Evolutionary conservation across 2,113 vertebrate species (phyloP), one percentile per base, ranked within the genome.

Genomic region (Bostrychus sinensis): DNA sequence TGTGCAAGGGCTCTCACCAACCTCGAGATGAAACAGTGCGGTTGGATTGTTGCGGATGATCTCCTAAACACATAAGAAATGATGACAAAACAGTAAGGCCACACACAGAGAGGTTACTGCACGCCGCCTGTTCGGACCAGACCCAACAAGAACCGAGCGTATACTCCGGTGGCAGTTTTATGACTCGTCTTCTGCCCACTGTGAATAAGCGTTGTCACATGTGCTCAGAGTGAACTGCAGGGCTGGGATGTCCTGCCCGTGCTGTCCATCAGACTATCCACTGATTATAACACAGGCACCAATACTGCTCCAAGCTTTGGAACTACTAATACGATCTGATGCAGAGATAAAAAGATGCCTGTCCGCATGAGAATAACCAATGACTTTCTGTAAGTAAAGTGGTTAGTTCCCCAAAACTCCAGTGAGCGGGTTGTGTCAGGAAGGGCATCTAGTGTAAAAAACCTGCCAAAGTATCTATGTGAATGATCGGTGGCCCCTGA

Each of bases 81-180:
- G 64, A 88, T 90, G 89, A 92, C 86, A 91, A 91, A 89, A 89
- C 87, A 91, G 80, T 67, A 51, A 77, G 88, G 86, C 87, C 91
- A 92, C 91, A 91, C 90, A 91, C 88, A 41, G 80, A 86, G 85
- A 83, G 32, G 81, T 67, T 70, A 78, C 78, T 74, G 86, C 23
- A 71, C 64, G 66, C 61, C 54, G 80, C 75, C 81, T 78, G 62
- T 50, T 43, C 69, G 81, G 71, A 62, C 72, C 72, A 78, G 78
- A 81, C 83, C 61, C 70, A 68, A 56, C 45, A 66, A 77, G 66
- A 64, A 65, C 58, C 67, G 56, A 80, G 66, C 75, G 72, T 51
- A 45, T 36, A 46, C 75, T 81, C 62, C 58, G 19, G 58, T 61
- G 80, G 53, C 66, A 63, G 81, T 73, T 88, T 83, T 82, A 67